Evolutionary conservation across 92 coral and sea anemone species (phyloP), one percentile per base, ranked within the genome.

Genomic region (Porites divaricata): DNA sequence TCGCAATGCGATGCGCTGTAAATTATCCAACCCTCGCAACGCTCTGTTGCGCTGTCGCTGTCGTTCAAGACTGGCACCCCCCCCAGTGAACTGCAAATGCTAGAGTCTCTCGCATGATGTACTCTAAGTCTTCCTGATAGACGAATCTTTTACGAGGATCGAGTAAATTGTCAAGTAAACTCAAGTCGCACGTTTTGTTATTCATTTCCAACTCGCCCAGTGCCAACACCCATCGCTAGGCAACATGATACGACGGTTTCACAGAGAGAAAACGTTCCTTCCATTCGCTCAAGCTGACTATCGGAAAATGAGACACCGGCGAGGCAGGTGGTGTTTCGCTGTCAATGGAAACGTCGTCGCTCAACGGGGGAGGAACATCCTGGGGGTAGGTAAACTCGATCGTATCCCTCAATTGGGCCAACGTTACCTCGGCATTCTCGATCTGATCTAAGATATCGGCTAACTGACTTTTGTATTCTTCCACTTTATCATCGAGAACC

Each of bases 161-260:
- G 50, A 76, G 23, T 1, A 58, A 17, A 13, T 5, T 22, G 12
- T 76, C 54, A 56, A 22, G 69, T 6, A 9, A 25, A 1, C 17
- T 1, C 0, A 22, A 2, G 16, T 76, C 53, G 21, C 35, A 59
- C 3, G 49, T 41, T 20, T 8, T 2, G 2, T 0, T 1, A 8
- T 6, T 23, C 10, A 8, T 19, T 8, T 53, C 78, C 58, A 53
- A 53, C 11, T 13, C 14, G 10, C 22, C 17, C 8, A 52, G 8
- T 2, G 41, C 78, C 19, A 74, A 9, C 9, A 74, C 78, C 78
- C 78, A 74, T 19, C 78, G 78, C 78, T 54, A 9, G 13, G 4
- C 28, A 13, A 5, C 6, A 6, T 1, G 1, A 4, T 1, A 10
- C 1, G 17, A 1, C n/a, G 48, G 78, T 17, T n/a, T 52, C 1